phyloP scores from a whole-genome alignment of 2,797 vertebrate genomes.

The Dendrocincla tyrannina region DNA sequence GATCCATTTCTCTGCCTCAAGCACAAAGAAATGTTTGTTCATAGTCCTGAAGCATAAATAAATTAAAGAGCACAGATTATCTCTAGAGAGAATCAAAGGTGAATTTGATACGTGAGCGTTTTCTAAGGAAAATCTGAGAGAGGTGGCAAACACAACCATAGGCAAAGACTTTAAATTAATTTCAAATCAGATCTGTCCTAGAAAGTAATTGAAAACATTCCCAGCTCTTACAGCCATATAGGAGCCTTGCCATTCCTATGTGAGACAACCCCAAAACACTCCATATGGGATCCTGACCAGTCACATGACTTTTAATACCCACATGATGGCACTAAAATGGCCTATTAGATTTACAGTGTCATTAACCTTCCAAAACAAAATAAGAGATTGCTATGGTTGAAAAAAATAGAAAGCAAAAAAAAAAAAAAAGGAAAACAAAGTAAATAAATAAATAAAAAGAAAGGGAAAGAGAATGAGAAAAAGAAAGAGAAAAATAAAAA shows the following conservation, averaged over 20 bases:
- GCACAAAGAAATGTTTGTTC: background rate
- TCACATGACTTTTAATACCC: slow-evolving; percentile 80
- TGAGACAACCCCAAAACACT: slow-evolving; percentile 64
- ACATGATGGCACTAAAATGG: slow-evolving; percentile 83
- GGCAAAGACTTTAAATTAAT: slow-evolving; percentile 70
- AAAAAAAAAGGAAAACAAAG: rapidly evolving
- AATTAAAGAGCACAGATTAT: slow-evolving; percentile 22
- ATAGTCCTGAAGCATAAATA: background rate
- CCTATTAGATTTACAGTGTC: slow-evolving; percentile 85
- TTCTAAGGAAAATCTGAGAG: slow-evolving; percentile 38
- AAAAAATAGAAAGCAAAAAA: rapidly evolving
- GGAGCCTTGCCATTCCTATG: slow-evolving; percentile 50
- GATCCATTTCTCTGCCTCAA: background rate
- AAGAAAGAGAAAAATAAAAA: background rate
- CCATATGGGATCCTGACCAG: slow-evolving; percentile 74
- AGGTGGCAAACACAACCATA: slow-evolving; percentile 64
- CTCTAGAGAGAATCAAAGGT: background rate
- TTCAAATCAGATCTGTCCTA: slow-evolving; percentile 67
- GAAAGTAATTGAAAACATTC: slow-evolving; percentile 76
- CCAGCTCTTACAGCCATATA: slow-evolving; percentile 41
- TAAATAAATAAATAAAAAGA: background rate
- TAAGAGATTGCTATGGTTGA: slow-evolving; percentile 63
- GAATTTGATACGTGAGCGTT: slow-evolving; percentile 6
- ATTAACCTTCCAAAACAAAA: slow-evolving; percentile 82
- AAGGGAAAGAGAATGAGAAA: slow-evolving; percentile 27